Percentiles rank a stretch among this genome's conserved stretches.
Evolutionary conservation across 2,113 vertebrate genomes (phyloP).

Genomic region (Callocephalon fimbriatum): DNA sequence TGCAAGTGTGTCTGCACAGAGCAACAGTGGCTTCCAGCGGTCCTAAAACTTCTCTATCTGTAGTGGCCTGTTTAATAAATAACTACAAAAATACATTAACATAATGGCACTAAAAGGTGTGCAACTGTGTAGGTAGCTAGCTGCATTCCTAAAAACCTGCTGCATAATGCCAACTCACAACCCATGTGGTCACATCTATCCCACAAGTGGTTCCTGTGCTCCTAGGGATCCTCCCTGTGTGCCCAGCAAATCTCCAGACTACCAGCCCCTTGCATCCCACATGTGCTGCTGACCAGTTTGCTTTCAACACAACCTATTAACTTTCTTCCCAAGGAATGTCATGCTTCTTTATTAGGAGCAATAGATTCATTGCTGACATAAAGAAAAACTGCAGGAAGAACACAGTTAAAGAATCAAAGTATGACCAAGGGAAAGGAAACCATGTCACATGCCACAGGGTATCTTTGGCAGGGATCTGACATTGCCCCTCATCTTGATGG

Average conservation of each 20-base stretch:
- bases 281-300: accelerated
- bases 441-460: background rate
- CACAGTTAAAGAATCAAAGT: background rate
- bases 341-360: background rate
- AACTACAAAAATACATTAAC: background rate
- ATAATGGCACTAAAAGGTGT: background rate
- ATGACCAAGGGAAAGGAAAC: slow-evolving; percentile 26
- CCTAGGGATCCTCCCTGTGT: accelerated
- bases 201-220: accelerated
- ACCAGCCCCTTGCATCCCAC: background rate
- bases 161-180: no score
- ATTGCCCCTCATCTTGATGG: background rate
- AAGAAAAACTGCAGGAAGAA: slow-evolving; percentile 22
- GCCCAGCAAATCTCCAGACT: background rate
- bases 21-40: background rate
- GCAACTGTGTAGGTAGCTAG: background rate
- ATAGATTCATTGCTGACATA: background rate
- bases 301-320: accelerated
- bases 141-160: background rate
- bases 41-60: background rate
- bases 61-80: background rate
- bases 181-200: background rate
- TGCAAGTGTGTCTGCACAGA: background rate
- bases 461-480: slow-evolving; percentile 2
- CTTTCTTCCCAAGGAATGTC: background rate